Evolutionary conservation across 2,797 vertebrate genomes (phyloP).

Genomic region (Bufotes viridis): DNA sequence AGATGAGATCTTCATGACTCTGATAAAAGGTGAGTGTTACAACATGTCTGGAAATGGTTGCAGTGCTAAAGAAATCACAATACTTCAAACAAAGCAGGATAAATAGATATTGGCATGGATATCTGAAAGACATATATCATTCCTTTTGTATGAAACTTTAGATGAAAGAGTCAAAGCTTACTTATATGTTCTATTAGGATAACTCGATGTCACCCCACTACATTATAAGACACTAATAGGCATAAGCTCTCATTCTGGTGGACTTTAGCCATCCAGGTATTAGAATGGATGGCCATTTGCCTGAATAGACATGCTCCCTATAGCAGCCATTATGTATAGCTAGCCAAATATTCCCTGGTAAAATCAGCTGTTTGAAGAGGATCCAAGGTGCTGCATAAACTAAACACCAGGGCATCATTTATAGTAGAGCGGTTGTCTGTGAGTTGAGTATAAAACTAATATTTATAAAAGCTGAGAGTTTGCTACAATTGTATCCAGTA

Average conservation of each 20-base stretch:
- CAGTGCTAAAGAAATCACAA: background rate
- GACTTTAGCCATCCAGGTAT: background rate
- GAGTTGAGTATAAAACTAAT: too few species aligned
- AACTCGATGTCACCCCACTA: background rate
- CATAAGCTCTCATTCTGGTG: background rate
- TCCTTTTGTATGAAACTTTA: background rate
- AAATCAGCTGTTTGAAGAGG: too few species aligned
- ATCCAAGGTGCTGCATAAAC: too few species aligned
- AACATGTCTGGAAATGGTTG: background rate
- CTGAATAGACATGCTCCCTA: background rate
- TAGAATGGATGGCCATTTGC: background rate
- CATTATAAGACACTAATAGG: background rate
- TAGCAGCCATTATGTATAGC: too few species aligned
- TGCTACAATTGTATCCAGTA: too few species aligned
- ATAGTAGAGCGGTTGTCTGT: too few species aligned
- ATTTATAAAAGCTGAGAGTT: too few species aligned
- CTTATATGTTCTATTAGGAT: background rate
- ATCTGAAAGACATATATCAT: background rate
- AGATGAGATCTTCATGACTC: background rate
- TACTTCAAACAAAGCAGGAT: background rate
- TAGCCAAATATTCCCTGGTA: too few species aligned
- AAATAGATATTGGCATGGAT: slow-evolving; percentile 1
- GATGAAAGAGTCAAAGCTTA: background rate
- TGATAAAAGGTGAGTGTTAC: background rate
- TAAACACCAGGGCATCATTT: too few species aligned